Evolutionary conservation across 1,140 invertebrate genomes (phyloP).

Genomic region (Cotesia glomerata): DNA sequence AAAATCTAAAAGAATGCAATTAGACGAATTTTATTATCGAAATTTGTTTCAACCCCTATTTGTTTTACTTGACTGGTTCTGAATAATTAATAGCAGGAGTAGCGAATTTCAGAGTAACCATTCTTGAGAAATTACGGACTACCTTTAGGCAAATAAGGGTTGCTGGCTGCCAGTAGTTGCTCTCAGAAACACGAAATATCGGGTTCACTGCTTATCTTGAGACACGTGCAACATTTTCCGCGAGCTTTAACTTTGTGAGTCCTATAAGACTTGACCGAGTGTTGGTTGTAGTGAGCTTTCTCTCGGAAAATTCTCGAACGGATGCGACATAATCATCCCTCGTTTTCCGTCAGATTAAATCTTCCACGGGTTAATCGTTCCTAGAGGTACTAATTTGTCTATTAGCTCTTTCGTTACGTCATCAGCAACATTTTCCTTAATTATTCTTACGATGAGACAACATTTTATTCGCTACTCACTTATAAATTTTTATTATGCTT

Average conservation of each 20-base stretch:
- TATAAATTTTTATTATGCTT: too few species aligned
- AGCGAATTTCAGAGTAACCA: background rate
- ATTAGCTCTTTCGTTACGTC: constrained; percentile 7
- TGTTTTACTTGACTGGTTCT: constrained; percentile 5
- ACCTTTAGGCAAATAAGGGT: constrained; percentile 2
- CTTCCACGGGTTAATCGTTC: constrained; percentile 32
- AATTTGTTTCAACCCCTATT: constrained; percentile 20
- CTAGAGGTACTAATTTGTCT: constrained; percentile 31
- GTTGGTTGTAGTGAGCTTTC: background rate
- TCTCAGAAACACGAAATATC: constrained; percentile 7
- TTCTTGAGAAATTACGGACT: constrained; percentile 3
- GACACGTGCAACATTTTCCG: constrained; percentile 12
- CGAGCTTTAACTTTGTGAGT: constrained; percentile 4
- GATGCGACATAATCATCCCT: constrained; percentile 34
- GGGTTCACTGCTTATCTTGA: constrained; percentile 4
- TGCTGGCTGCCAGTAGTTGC: background rate
- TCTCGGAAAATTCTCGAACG: constrained; percentile 30
- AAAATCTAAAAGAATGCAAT: constrained; percentile 24
- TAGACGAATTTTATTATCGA: constrained; percentile 24
- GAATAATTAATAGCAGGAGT: constrained; percentile 11
- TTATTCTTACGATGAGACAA: constrained; percentile 12
- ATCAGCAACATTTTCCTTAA: constrained; percentile 27
- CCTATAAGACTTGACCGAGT: constrained; percentile 12
- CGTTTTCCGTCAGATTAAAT: constrained; percentile 36
- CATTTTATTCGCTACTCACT: background rate